Base-by-base conservation (phyloP, 2,113 vertebrate species). In the Anarrhichthys ocellatus region DNA sequence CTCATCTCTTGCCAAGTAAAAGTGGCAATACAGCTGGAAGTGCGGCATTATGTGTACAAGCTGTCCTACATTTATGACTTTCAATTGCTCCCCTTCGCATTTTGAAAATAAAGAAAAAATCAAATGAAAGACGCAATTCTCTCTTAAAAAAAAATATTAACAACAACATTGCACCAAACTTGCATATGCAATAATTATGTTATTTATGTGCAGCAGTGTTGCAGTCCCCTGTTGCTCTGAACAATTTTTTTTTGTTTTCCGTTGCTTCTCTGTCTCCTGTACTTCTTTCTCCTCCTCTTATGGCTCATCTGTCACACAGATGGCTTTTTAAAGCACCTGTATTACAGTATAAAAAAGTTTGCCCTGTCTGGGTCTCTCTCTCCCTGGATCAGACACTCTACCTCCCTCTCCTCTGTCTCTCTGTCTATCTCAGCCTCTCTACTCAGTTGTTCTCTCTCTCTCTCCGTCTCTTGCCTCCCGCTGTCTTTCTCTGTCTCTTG, bases 301-400 rank as follows among this genome's bases (percentile, higher is more conserved):
- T 77, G 86, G 81, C 82, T 90, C 78, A 64, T 24, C 84, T 18
- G 24, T 71, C 83, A 76, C 73, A 89, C 90, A 89, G 83, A 90
- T 90, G 85, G 86, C 85, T 89, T 93, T 46, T 89, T 83, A 89
- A 89, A 91, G 87, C 92, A 93, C 90, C 92, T 92, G 93, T 85
- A 92, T 88, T 89, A 89, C 40, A 54, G 89, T 87, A 88, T 92
- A 88, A 88, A 91, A 84, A 80, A 88, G 70, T 83, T 86, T 82
- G 74, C 73, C 66, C 88, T 87, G 91, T 92, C 93, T 94, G 86
- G 71, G 81, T 90, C 83, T 88, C 80, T 90, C 82, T 80, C 77
- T 75, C 46, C 44, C 81, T 91, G 85, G 82, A 88, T 86, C 87
- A 82, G 81, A 75, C 84, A 80, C 50, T 88, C 82, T 66, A 72